phyloP scores from a whole-genome alignment of 2,888 invertebrate genomes.

The Sipunculus nudus region DNA sequence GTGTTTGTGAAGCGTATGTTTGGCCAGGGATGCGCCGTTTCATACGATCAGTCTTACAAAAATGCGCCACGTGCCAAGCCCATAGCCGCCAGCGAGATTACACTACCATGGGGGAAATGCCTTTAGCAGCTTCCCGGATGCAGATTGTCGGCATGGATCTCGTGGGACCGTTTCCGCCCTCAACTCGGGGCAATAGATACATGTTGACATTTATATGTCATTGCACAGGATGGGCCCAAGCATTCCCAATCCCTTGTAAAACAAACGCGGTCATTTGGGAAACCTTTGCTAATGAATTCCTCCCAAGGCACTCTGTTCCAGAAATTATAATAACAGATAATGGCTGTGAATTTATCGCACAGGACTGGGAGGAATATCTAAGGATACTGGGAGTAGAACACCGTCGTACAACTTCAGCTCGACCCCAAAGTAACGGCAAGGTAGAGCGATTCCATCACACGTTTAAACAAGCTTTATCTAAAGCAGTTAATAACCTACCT shows the following conservation, averaged over 20 bases:
- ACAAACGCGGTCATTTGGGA: too few species aligned
- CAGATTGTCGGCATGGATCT: slow-evolving; percentile 2
- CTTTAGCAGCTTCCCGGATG: not conserved
- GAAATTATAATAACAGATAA: slow-evolving; percentile 4
- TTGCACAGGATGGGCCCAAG: slow-evolving; percentile 6
- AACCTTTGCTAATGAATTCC: not conserved
- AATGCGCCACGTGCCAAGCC: not conserved
- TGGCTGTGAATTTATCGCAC: not conserved
- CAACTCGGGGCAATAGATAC: not conserved
- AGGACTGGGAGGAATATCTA: not conserved
- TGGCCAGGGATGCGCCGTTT: slow-evolving; percentile 1
- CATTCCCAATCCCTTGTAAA: not conserved
- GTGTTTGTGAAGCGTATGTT: not conserved
- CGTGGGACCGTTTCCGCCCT: not conserved
- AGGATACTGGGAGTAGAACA: not conserved
- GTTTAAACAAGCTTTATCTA: not conserved
- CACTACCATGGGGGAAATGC: slow-evolving; percentile 3
- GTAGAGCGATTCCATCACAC: not conserved
- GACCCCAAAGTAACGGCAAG: slow-evolving; percentile 1
- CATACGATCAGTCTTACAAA: not conserved
- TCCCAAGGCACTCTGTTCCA: not conserved
- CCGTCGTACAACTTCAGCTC: not conserved
- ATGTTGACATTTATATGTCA: not conserved
- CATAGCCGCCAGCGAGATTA: not conserved
- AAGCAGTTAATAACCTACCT: not conserved